phyloP scores from a whole-genome alignment of 1,140 invertebrate genomes.

The Dendroctonus valens region DNA sequence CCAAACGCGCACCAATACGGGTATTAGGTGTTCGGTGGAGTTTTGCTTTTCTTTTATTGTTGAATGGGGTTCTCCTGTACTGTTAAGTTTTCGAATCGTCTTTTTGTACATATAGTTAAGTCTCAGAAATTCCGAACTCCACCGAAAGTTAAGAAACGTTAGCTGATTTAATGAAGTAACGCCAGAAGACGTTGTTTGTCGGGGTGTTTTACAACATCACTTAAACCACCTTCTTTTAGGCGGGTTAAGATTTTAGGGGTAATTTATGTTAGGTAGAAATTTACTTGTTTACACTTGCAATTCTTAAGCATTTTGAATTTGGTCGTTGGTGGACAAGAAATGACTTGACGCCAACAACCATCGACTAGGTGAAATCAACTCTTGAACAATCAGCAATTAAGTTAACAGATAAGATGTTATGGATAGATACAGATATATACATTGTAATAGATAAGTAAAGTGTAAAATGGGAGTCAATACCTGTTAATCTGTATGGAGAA shows the following conservation, averaged over 20 bases:
- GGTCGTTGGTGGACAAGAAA: neutral
- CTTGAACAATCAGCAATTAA: conserved; percentile 2
- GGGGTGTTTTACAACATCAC: neutral
- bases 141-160: neutral
- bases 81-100: conserved; percentile 9
- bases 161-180: neutral
- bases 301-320: neutral
- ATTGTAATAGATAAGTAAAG: neutral
- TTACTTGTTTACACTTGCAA: neutral
- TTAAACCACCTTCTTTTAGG: neutral
- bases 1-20: conserved; percentile 23
- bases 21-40: conserved; percentile 11
- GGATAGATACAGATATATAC: neutral
- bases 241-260: neutral
- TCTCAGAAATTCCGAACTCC: neutral
- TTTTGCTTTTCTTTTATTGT: conserved; percentile 11
- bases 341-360: neutral
- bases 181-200: neutral
- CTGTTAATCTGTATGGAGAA: neutral
- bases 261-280: neutral
- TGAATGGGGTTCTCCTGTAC: neutral
- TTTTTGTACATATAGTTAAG: conserved; percentile 17
- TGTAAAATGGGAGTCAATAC: neutral
- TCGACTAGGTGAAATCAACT: neutral
- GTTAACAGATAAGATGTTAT: neutral